These are phyloP conservation scores for Danio albolineatus DNA, from an alignment of 2,797 vertebrate genomes.

Conservation along the genomic window DNA sequence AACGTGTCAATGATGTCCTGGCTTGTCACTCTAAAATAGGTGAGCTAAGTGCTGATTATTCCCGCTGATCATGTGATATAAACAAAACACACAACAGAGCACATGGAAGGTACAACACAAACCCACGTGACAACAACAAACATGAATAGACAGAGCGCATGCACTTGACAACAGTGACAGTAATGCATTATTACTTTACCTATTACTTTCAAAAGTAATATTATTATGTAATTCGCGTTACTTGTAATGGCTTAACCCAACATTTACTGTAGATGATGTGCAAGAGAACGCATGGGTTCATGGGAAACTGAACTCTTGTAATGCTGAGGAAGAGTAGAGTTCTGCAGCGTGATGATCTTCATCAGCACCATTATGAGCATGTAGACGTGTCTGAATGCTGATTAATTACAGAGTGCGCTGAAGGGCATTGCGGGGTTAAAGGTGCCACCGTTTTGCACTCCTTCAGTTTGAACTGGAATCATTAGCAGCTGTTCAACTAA, in stretches of 20 bases:
- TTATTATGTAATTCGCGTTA: not conserved
- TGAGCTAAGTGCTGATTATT: no score
- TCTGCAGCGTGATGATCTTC: constrained; percentile 48
- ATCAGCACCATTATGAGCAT: constrained; percentile 42
- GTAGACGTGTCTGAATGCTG: constrained; percentile 62
- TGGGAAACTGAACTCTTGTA: constrained; percentile 19
- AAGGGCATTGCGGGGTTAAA: constrained; percentile 70
- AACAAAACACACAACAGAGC: no score
- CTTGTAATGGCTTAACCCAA: not conserved
- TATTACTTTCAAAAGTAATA: no score
- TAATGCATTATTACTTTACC: no score
- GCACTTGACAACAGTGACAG: no score
- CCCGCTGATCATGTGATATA: no score
- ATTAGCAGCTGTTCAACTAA: constrained; percentile 70
- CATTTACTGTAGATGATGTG: not conserved
- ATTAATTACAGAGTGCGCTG: constrained; percentile 70
- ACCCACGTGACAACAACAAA: no score
- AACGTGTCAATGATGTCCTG: no score
- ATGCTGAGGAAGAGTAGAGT: not conserved
- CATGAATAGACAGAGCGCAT: no score
- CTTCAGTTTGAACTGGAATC: constrained; percentile 78
- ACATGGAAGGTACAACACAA: no score
- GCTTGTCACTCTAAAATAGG: no score
- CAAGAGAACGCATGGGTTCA: constrained; percentile 8
- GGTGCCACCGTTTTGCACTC: constrained; percentile 69